These are phyloP conservation scores for Tuberolachnus salignus DNA, from an alignment of 2,888 invertebrate genomes.

Conservation along the genomic window DNA sequence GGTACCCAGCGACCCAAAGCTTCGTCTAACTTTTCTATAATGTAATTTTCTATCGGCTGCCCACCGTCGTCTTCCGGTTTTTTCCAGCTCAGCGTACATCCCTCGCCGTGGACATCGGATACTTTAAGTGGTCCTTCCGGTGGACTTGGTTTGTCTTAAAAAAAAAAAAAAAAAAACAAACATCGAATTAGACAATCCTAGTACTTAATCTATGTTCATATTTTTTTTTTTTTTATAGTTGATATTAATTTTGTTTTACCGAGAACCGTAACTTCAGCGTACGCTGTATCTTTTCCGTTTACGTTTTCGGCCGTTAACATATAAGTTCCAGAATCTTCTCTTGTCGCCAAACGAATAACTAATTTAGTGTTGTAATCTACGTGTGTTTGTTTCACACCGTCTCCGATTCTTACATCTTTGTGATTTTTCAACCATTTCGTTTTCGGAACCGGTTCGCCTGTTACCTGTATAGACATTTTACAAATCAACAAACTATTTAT, in stretches of 20 bases:
- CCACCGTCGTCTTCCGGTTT: conserved; percentile 95
- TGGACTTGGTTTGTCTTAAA: conserved; percentile 79
- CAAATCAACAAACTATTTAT: conserved; percentile 57
- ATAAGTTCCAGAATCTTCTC: conserved; percentile 89
- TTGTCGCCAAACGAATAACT: conserved; percentile 76
- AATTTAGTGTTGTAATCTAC: conserved; percentile 86
- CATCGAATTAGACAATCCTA: too few relatives aligned
- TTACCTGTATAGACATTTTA: conserved; percentile 59
- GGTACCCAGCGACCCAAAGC: conserved; percentile 85
- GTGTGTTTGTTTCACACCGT: conserved; percentile 79
- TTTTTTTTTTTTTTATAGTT: too few relatives aligned
- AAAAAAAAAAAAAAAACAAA: not conserved
- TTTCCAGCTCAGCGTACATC: conserved; percentile 88
- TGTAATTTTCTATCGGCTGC: conserved; percentile 88
- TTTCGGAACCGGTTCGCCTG: conserved; percentile 92
- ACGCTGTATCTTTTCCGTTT: conserved; percentile 92
- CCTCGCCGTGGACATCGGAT: conserved; percentile 86
- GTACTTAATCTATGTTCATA: too few relatives aligned
- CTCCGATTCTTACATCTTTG: conserved; percentile 76
- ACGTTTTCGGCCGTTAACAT: conserved; percentile 89
- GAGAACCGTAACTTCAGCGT: conserved; percentile 87
- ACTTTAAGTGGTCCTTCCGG: conserved; percentile 92
- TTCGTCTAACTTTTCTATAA: conserved; percentile 95
- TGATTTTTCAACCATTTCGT: conserved; percentile 89
- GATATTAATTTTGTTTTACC: conserved; percentile 60